Evolutionary conservation across 64 coral and sea anemone genomes (phyloP).

Genomic region (Porites lutea): DNA sequence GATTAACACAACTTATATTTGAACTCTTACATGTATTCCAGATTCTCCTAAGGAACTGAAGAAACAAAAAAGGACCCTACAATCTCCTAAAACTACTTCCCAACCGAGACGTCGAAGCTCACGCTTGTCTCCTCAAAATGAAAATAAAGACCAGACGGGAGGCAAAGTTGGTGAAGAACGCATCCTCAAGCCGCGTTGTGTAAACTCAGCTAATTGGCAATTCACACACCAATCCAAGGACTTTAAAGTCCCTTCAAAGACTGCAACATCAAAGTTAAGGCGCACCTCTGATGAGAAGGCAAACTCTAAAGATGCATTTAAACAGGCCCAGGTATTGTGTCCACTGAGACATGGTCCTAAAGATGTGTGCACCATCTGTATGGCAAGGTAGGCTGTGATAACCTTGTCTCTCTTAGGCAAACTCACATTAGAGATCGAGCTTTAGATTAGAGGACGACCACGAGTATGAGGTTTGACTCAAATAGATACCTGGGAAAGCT

Average conservation of each 20-base stretch:
- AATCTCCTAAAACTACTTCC: slow-evolving; percentile 34
- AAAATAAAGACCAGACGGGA: slow-evolving; percentile 10
- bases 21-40: background rate
- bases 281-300: slow-evolving; percentile 16
- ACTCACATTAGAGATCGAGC: too few species aligned
- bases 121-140: slow-evolving; percentile 60
- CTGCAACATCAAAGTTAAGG: slow-evolving; percentile 35
- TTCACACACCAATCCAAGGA: slow-evolving; percentile 51
- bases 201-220: slow-evolving; percentile 41
- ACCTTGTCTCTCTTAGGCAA: background rate
- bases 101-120: slow-evolving; percentile 53
- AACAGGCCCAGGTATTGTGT: slow-evolving; percentile 46
- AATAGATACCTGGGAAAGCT: too few species aligned
- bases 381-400: slow-evolving; percentile 55
- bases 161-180: slow-evolving; percentile 10
- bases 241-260: slow-evolving; percentile 60
- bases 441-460: too few species aligned
- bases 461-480: too few species aligned
- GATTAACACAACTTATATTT: background rate
- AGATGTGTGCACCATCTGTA: slow-evolving; percentile 77
- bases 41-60: slow-evolving; percentile 25
- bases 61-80: slow-evolving; percentile 2
- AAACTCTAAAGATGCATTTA: slow-evolving; percentile 11
- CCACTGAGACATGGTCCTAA: slow-evolving; percentile 52
- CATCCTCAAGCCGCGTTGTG: slow-evolving; percentile 42